Evolutionary conservation across 1,140 invertebrate species (phyloP), one percentile per base, ranked within the genome.

Genomic region (Panagrolaimus sp.): DNA sequence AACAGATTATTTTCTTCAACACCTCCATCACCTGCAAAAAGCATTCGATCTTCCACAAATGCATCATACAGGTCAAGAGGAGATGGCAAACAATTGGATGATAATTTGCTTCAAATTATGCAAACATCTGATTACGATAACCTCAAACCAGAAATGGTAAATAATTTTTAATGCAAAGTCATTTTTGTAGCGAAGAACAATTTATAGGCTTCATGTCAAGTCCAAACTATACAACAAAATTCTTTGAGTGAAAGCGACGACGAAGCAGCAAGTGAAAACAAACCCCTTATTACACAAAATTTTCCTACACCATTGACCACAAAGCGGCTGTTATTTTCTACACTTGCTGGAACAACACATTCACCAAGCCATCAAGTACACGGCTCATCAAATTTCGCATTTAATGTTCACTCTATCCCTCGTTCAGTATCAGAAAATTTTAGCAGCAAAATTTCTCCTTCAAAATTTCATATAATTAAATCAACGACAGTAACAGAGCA

Each of bases 91-190:
- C 31, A 38, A 7, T 7, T 38, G 2, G 31, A 38, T 38, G 51
- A 16, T 51, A 51, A 8, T 20, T 8, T 27, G 11, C 11, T 16
- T 25, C 51, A 57, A 57, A 57, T 27, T 25, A 57, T 57, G 51
- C 51, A 57, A 27, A 57, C 27, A 20, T 57, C 51, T 25, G 51
- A 57, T 27, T 57, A 57, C 51, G 51, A 57, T 57, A 57, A 57
- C 20, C 51, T 57, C 51, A 57, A 57, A 27, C 20, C 31, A 38
- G 31, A 27, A 20, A 27, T 11, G 51, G 51, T 57, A 27, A 57
- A 27, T 5, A 9, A 57, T 57, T 57, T 57, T 27, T 2, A 38
- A 38, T 38, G 31, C 31, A 38, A 38, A 38, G n/a, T n/a, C n/a
- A n/a, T n/a, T n/a, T n/a, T n/a, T n/a, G n/a, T n/a, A n/a, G n/a